These are phyloP conservation scores for Heterodera carotae DNA, from an alignment of 1,140 invertebrate genomes.

Conservation along the genomic window DNA sequence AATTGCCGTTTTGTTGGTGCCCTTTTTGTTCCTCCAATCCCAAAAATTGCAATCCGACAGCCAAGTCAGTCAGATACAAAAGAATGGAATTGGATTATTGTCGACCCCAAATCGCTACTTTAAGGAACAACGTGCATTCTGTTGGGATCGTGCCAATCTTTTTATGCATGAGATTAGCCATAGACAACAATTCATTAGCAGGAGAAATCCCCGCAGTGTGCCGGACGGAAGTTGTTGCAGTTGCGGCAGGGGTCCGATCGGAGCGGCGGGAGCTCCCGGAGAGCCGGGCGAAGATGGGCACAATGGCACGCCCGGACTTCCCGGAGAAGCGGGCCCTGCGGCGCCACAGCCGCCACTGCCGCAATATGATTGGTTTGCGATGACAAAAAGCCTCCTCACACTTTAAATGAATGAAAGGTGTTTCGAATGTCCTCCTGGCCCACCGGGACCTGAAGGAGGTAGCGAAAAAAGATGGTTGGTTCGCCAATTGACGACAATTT, in stretches of 20 bases:
- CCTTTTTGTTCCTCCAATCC: constrained; percentile 27
- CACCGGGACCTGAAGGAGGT: constrained; percentile 30
- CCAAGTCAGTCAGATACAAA: not conserved
- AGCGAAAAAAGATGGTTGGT: no score
- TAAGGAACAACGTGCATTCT: constrained; percentile 29
- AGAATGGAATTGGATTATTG: not conserved
- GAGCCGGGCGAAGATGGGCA: constrained; percentile 25
- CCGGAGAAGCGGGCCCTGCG: constrained; percentile 15
- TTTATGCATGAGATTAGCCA: constrained; percentile 14
- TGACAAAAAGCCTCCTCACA: not conserved
- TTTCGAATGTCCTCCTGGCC: constrained; percentile 21
- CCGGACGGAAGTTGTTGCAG: constrained; percentile 21
- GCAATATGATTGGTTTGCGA: constrained; percentile 30
- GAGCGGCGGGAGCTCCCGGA: constrained; percentile 15
- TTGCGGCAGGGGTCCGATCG: constrained; percentile 29
- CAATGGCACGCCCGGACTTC: constrained; percentile 24
- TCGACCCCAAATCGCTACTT: not conserved
- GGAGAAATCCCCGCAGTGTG: not conserved
- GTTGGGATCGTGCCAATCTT: constrained; percentile 14
- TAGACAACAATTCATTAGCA: not conserved
- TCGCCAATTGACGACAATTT: not conserved
- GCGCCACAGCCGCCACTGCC: constrained; percentile 19
- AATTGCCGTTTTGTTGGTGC: constrained; percentile 12
- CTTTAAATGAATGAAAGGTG: not conserved
- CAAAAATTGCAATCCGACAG: constrained; percentile 15